Percentiles rank a stretch among this genome's conserved stretches.
phyloP scores from a whole-genome alignment of 2,888 invertebrate species.

The Euzophera pinguis region DNA sequence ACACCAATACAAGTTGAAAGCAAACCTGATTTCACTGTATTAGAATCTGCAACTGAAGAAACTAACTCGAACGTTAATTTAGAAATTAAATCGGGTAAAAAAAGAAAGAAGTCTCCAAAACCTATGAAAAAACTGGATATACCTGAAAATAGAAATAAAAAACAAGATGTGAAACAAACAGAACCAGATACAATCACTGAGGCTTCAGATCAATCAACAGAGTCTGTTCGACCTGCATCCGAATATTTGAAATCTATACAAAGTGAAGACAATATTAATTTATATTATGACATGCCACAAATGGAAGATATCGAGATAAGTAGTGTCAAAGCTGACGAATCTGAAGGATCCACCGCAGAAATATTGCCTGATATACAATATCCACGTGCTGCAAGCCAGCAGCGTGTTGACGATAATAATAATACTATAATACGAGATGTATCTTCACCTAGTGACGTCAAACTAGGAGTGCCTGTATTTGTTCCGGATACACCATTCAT shows the following conservation, averaged over 20 bases:
- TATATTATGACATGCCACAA: constrained; percentile 15
- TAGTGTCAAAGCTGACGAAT: constrained; percentile 37
- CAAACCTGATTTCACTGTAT: constrained; percentile 16
- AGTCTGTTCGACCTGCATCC: background rate
- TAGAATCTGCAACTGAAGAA: constrained; percentile 20
- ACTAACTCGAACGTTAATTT: constrained; percentile 23
- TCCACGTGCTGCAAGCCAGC: constrained; percentile 56
- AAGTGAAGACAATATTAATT: constrained; percentile 18
- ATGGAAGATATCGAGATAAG: constrained; percentile 34
- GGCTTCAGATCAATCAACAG: background rate
- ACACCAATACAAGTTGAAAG: constrained; percentile 12
- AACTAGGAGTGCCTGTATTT: constrained; percentile 30
- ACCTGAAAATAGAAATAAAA: background rate
- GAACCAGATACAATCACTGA: background rate
- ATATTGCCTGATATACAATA: constrained; percentile 51
- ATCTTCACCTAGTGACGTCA: constrained; percentile 31
- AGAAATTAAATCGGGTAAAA: constrained; percentile 33
- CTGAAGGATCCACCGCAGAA: constrained; percentile 39
- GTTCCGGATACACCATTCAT: constrained; percentile 38
- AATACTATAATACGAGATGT: constrained; percentile 60
- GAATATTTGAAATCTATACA: constrained; percentile 13
- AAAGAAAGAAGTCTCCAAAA: constrained; percentile 40
- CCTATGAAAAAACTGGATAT: constrained; percentile 15
- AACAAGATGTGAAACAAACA: constrained; percentile 5
- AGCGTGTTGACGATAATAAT: constrained; percentile 48